phyloP scores from a whole-genome alignment of 2,113 vertebrate species.

The Misgurnus anguillicaudatus region DNA sequence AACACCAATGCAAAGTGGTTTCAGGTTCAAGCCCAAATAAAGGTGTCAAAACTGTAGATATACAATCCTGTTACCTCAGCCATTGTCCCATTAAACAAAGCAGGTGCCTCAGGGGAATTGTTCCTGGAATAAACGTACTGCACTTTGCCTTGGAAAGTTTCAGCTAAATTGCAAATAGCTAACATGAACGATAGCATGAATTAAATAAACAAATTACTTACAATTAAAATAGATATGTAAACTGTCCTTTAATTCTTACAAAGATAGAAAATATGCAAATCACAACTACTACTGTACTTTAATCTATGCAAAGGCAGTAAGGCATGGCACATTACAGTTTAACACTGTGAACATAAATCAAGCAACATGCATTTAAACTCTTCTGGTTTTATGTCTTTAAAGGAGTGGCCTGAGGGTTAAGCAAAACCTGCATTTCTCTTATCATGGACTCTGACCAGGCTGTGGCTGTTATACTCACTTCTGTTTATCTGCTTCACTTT shows the following conservation, averaged over 20 bases:
- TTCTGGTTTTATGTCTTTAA: neutral
- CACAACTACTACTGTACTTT: neutral
- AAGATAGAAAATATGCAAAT: slow-evolving; percentile 20
- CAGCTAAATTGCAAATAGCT: neutral
- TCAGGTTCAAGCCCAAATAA: neutral
- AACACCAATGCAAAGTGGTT: neutral
- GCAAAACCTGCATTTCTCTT: slow-evolving; percentile 36
- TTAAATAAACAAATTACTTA: neutral
- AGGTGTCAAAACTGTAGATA: no score
- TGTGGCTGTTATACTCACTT: neutral
- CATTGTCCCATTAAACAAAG: neutral
- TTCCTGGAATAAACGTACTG: neutral
- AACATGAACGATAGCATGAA: neutral
- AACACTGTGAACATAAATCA: neutral
- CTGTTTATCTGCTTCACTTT: slow-evolving; percentile 13
- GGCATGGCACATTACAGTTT: neutral
- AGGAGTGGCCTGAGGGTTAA: neutral
- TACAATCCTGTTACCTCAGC: no score
- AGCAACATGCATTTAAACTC: neutral
- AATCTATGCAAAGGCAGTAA: neutral
- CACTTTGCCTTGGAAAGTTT: neutral
- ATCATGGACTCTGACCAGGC: slow-evolving; percentile 30
- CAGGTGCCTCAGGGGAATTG: neutral
- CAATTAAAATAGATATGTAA: slow-evolving; percentile 11
- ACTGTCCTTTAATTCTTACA: neutral